Conservation (phyloP, 2,113 vertebrate species). For the Salvelinus namaycush region DNA sequence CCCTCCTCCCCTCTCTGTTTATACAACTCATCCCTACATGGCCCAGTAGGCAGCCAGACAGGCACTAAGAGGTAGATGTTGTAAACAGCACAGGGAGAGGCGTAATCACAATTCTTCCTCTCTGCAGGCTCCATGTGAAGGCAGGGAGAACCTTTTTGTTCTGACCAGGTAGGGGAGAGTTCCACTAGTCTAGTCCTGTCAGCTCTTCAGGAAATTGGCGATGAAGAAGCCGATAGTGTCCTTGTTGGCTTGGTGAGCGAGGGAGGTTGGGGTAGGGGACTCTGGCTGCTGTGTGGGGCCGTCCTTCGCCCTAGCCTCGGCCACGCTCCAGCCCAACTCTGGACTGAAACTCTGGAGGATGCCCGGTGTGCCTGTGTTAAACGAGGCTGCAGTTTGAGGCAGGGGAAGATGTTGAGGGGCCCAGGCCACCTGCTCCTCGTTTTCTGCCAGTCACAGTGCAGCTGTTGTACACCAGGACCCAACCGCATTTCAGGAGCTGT, state of each 20-base stretch:
- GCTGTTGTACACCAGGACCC: constrained; percentile 85
- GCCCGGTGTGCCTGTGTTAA: constrained; percentile 70
- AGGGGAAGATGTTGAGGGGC: constrained; percentile 79
- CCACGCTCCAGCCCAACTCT: constrained; percentile 62
- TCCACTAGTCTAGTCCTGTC: constrained; percentile 18
- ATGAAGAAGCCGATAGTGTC: constrained; percentile 98
- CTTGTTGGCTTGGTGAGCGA: constrained; percentile 76
- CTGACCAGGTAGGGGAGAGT: constrained; percentile 2
- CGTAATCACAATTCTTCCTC: constrained; percentile 45
- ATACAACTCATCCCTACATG: constrained; percentile 66
- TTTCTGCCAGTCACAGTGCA: constrained; percentile 88
- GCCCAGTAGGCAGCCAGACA: constrained; percentile 50
- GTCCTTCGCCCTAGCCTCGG: constrained; percentile 9
- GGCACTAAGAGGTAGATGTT: constrained; percentile 56
- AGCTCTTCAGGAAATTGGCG: constrained; percentile 88
- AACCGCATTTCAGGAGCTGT: constrained; percentile 80
- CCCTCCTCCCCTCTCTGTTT: constrained; percentile 46
- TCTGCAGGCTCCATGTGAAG: constrained; percentile 16
- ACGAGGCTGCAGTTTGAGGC: constrained; percentile 78
- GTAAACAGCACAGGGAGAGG: constrained; percentile 49
- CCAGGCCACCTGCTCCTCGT: constrained; percentile 91
- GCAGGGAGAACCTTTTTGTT: not conserved
- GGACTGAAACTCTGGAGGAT: constrained; percentile 95
- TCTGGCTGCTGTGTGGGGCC: constrained; percentile 42
- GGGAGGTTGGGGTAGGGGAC: constrained; percentile 27